Base-by-base conservation (phyloP, 2,888 invertebrate genomes). In the Plemyria rubiginata region DNA sequence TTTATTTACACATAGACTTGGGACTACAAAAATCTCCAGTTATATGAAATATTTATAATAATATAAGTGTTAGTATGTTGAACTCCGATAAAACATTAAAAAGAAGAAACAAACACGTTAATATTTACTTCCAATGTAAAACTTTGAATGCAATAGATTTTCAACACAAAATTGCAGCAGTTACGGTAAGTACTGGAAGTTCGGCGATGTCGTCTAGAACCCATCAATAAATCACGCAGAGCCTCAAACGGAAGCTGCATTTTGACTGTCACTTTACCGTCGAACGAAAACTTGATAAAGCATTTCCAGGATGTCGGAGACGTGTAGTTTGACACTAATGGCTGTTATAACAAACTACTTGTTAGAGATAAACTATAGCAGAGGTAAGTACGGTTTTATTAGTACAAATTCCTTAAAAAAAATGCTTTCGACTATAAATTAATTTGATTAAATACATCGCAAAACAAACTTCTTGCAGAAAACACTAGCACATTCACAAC, bases 251-350 rank as follows among this genome's bases (percentile, higher is more conserved):
- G 49, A 67, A 63, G 74, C 82, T 85, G 85, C 84, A 86, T 85
- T 85, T 84, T 85, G 84, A 84, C 84, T 80, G 79, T 81, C 85
- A 80, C 79, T 82, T n/a, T 80, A 82, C 80, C 82, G 76, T 74
- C 71, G 70, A 58, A 76, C 74, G 49, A 75, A 80, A 77, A 84
- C 84, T 83, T 83, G 84, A 84, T 77, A 79, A 78, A 74, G 75
- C 77, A 78, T 80, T 78, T 74, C 69, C 62, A 11, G 36, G 36
- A 65, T 53, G 65, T 67, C 60, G 52, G 58, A 58, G 59, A 46
- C 45, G 60, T 15, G 28, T 54, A 40, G 9, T 41, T 57, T n/a
- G n/a, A 49, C 41, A 11, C 41, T 49, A 56, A 49, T 46, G 49
- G 48, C 38, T 36, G 51, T 22, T 7, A 22, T 22, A 48, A 50